Evolutionary conservation across 2,113 vertebrate species (phyloP).

Genomic region (Telmatochromis brichardi): DNA sequence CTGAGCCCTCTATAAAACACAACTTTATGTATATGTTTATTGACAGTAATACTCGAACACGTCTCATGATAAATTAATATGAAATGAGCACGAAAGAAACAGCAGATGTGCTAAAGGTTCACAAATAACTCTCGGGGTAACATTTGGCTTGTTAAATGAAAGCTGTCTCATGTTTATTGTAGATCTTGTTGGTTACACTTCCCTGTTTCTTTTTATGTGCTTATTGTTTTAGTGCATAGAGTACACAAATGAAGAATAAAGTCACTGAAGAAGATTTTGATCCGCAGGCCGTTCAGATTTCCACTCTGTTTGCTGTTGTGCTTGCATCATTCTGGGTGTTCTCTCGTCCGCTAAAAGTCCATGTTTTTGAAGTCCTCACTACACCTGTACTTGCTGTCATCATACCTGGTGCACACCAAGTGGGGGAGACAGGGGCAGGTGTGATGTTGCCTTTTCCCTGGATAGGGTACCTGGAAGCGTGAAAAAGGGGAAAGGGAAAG

Average conservation of each 20-base stretch:
- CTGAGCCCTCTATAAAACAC: background rate
- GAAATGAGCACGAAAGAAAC: background rate
- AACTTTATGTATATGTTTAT: constrained; percentile 34
- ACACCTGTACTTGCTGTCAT: constrained; percentile 77
- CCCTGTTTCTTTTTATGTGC: background rate
- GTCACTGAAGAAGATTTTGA: background rate
- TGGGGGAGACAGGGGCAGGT: constrained; percentile 82
- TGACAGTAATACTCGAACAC: constrained; percentile 29
- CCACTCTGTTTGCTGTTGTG: background rate
- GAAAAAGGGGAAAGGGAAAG: background rate
- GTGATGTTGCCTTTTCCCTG: constrained; percentile 80
- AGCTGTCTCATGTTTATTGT: background rate
- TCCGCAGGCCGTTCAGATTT: background rate
- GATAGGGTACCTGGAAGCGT: constrained; percentile 76
- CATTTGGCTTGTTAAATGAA: background rate
- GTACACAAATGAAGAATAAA: constrained; percentile 18
- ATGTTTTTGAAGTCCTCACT: constrained; percentile 79
- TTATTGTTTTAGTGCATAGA: constrained; percentile 36
- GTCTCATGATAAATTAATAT: constrained; percentile 33
- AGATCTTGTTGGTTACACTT: background rate
- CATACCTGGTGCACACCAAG: constrained; percentile 72
- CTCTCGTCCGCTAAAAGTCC: constrained; percentile 63
- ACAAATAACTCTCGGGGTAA: background rate
- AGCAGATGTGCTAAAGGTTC: background rate
- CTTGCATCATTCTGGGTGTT: background rate